A percentile compares a stretch with the other conserved stretches of the same genome.
These are phyloP conservation scores for Taxidea taxus DNA, from an alignment of 2,113 vertebrate genomes.

Conservation along the genomic window DNA sequence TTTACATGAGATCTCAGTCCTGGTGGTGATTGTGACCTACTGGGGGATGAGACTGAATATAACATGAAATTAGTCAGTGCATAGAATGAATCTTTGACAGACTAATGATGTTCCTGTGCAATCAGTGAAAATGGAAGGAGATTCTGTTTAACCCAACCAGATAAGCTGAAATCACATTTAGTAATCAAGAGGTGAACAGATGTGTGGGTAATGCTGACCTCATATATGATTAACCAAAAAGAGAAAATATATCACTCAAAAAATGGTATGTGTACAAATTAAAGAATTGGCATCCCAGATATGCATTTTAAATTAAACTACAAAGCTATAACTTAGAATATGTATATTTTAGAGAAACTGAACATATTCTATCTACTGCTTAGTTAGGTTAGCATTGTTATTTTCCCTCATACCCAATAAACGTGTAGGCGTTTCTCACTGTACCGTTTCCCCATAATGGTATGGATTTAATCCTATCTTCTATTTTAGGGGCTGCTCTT, in stretches of 20 bases:
- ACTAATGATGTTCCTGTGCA: not conserved
- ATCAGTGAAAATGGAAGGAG: not conserved
- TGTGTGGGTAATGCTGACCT: slow-evolving; percentile 15
- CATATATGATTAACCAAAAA: slow-evolving; percentile 5
- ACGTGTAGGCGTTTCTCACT: not conserved
- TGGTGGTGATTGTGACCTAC: not conserved
- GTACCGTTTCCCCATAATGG: not conserved
- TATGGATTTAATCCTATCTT: slow-evolving; percentile 23
- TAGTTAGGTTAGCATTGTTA: not conserved
- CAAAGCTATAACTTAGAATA: not conserved
- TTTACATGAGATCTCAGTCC: not conserved
- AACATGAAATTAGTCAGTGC: slow-evolving; percentile 12
- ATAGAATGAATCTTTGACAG: not conserved
- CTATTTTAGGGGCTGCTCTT: slow-evolving; percentile 2
- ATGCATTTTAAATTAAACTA: not conserved
- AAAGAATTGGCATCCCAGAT: not conserved
- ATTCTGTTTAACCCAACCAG: not conserved
- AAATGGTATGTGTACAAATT: not conserved
- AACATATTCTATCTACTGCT: not conserved
- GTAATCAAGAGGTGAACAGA: slow-evolving; percentile 1
- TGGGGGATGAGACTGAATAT: not conserved
- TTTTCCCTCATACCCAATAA: not conserved
- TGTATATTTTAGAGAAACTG: not conserved
- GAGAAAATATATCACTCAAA: not conserved
- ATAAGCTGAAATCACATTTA: slow-evolving; percentile 8